Conservation (phyloP, 1,140 invertebrate species). For the Plectus sambesii region DNA sequence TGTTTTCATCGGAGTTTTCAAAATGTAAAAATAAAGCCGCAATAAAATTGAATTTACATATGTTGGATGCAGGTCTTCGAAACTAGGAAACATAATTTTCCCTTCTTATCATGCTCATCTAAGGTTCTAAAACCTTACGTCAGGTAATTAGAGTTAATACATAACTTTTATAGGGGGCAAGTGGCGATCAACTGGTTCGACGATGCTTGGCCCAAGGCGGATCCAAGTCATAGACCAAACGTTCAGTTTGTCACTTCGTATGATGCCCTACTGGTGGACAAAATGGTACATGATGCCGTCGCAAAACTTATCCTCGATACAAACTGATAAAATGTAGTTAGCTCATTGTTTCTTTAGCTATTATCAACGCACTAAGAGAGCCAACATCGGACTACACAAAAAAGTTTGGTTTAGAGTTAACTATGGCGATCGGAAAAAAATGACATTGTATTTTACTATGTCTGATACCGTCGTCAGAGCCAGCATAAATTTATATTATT, state of each 20-base stretch:
- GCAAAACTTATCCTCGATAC: too few relatives aligned
- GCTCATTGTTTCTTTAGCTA: too few relatives aligned
- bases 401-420: too few relatives aligned
- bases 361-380: too few relatives aligned
- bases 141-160: constrained; percentile 1
- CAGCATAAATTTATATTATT: too few relatives aligned
- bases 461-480: too few relatives aligned
- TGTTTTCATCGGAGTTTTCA: too few relatives aligned
- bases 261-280: constrained; percentile 24
- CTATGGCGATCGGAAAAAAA: too few relatives aligned
- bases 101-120: neutral
- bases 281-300: constrained; percentile 29
- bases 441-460: too few relatives aligned
- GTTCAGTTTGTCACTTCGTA: constrained; percentile 30
- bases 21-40: too few relatives aligned
- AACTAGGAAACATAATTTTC: constrained; percentile 15
- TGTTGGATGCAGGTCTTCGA: neutral
- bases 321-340: too few relatives aligned
- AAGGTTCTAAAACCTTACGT: neutral
- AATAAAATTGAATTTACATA: neutral
- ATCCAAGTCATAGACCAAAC: constrained; percentile 3
- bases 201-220: constrained; percentile 27
- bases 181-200: constrained; percentile 39
- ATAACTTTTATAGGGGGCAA: constrained; percentile 29
- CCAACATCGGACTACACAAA: too few relatives aligned